Evolutionary conservation across 2,888 invertebrate genomes (phyloP).

Genomic region (Agrotis exclamationis): DNA sequence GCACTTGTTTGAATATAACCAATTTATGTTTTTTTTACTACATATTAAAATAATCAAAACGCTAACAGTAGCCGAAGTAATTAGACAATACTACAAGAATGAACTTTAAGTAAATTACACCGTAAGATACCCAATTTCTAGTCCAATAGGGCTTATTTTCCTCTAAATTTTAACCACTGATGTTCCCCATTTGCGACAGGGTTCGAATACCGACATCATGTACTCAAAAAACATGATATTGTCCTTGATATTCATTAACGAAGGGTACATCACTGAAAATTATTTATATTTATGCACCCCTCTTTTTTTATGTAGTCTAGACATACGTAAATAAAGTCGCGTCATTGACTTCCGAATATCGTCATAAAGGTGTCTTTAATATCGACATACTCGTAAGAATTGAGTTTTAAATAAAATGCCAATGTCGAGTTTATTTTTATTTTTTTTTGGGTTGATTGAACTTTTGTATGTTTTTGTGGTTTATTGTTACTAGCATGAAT

Average conservation of each 20-base stretch:
- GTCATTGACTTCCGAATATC: conserved; percentile 33
- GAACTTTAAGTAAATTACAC: no score
- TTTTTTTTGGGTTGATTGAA: background rate
- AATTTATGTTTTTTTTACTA: background rate
- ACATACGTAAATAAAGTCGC: conserved; percentile 47
- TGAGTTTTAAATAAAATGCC: conserved; percentile 21
- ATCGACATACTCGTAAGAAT: conserved; percentile 19
- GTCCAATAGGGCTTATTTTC: no score
- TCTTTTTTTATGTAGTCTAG: conserved; percentile 52
- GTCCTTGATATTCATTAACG: conserved; percentile 31
- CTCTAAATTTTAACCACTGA: no score
- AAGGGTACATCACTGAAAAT: conserved; percentile 21
- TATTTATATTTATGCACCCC: conserved; percentile 59
- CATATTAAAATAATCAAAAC: conserved; percentile 3
- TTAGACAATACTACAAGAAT: background rate
- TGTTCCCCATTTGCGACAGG: no score
- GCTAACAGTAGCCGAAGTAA: background rate
- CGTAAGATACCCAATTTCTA: no score
- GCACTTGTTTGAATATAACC: no score
- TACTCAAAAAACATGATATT: conserved; percentile 15
- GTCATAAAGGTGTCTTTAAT: conserved; percentile 31
- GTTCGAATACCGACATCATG: background rate
- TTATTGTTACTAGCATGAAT: no score
- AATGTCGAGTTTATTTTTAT: conserved; percentile 8
- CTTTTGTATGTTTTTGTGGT: background rate